Evolutionary conservation across 2,888 invertebrate species (phyloP).

Genomic region (Hemithea aestivaria): DNA sequence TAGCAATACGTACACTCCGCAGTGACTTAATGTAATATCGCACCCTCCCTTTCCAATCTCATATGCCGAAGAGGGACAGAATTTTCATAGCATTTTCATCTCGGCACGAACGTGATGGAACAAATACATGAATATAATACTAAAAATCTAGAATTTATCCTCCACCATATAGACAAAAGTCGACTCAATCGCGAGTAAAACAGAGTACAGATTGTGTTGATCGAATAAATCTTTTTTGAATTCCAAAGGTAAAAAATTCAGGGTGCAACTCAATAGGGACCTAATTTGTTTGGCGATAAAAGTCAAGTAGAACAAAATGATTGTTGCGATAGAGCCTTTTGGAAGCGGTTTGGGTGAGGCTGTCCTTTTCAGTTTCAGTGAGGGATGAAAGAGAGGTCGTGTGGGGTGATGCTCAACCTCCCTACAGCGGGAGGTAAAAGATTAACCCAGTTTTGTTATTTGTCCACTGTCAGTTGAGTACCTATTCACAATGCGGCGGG

Average conservation of each 20-base stretch:
- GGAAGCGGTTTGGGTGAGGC: conserved; percentile 34
- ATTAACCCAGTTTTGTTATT: conserved; percentile 80
- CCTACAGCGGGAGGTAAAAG: conserved; percentile 71
- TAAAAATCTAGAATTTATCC: conserved; percentile 60
- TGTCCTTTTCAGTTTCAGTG: conserved; percentile 62
- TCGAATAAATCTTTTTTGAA: conserved; percentile 64
- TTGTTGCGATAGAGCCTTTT: conserved; percentile 46
- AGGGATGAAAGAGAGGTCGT: conserved; percentile 49
- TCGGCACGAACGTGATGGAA: conserved; percentile 70
- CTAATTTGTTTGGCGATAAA: conserved; percentile 37
- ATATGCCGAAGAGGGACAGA: conserved; percentile 56
- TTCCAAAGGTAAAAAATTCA: conserved; percentile 64
- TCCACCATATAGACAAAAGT: conserved; percentile 41
- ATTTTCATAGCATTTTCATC: conserved; percentile 74
- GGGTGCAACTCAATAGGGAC: conserved; percentile 41
- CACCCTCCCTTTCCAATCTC: conserved; percentile 51
- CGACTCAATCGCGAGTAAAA: conserved; percentile 47
- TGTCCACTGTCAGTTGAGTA: conserved; percentile 79
- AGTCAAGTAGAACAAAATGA: conserved; percentile 28
- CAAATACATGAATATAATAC: conserved; percentile 76
- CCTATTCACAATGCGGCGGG: conserved; percentile 75
- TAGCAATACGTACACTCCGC: conserved; percentile 56
- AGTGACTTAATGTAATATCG: conserved; percentile 64
- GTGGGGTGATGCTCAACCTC: conserved; percentile 68
- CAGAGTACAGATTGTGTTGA: conserved; percentile 59